These are phyloP conservation scores for Dicrurus megarhynchus DNA, from an alignment of 2,113 vertebrate species.

Conservation along the genomic window DNA sequence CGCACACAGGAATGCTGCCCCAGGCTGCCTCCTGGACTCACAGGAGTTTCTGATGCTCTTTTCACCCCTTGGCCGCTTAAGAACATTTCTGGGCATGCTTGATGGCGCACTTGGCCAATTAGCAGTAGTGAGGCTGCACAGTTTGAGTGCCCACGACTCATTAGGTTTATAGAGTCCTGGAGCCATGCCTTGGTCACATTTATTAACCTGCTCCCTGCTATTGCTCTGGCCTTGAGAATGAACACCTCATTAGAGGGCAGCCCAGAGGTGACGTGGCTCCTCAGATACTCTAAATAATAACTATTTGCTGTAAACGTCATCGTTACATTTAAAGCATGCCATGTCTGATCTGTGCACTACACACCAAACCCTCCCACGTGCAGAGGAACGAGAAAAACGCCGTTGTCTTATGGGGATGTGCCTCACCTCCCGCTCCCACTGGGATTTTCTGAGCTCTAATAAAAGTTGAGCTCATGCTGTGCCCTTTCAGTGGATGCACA, in stretches of 20 bases:
- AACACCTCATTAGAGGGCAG: conserved; percentile 1
- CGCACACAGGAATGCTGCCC: conserved; percentile 33
- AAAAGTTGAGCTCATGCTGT: background rate
- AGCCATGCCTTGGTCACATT: background rate
- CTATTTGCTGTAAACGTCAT: background rate
- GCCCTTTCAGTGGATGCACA: background rate
- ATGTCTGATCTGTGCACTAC: background rate
- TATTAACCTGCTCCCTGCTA: background rate
- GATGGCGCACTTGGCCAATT: conserved; percentile 42
- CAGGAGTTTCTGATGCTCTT: conserved; percentile 24
- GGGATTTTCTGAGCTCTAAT: background rate
- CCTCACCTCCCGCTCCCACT: background rate
- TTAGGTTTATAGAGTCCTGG: conserved; percentile 49
- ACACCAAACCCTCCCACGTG: fast-evolving
- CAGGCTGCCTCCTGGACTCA: background rate
- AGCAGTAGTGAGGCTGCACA: background rate
- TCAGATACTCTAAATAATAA: background rate
- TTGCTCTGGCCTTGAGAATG: background rate
- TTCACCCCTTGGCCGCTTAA: conserved; percentile 32
- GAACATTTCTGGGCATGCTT: conserved; percentile 43
- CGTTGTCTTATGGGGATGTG: background rate
- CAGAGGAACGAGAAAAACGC: background rate
- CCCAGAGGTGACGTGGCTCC: background rate
- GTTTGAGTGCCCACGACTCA: conserved; percentile 22
- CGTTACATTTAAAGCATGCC: background rate